Conservation (phyloP, 2,797 vertebrate genomes). For the Pogoniulus pusillus region DNA sequence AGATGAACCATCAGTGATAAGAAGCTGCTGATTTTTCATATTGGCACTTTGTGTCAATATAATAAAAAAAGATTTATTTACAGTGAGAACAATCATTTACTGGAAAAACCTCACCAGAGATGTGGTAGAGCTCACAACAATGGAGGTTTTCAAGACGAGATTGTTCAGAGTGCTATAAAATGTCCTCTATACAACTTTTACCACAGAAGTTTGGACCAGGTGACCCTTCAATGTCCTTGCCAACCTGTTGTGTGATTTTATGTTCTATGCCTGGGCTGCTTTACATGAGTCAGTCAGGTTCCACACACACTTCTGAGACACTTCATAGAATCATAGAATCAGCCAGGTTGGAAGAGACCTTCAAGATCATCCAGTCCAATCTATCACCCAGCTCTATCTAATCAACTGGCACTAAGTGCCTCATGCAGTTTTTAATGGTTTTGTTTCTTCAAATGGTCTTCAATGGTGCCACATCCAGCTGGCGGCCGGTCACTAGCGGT, state of each 20-base stretch:
- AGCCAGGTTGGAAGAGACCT: too few relatives aligned
- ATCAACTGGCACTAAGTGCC: too few relatives aligned
- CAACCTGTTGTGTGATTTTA: not conserved
- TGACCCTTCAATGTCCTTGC: not conserved
- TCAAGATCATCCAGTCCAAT: too few relatives aligned
- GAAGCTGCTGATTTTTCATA: too few relatives aligned
- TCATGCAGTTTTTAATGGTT: too few relatives aligned
- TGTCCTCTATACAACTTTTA: not conserved
- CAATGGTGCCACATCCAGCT: too few relatives aligned
- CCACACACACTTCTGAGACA: not conserved
- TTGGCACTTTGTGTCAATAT: not conserved
- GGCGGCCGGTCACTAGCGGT: too few relatives aligned
- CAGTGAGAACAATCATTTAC: not conserved
- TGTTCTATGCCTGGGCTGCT: not conserved
- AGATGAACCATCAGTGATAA: not conserved
- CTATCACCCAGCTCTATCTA: too few relatives aligned
- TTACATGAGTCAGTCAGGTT: not conserved
- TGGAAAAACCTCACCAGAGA: not conserved
- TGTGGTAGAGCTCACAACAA: not conserved
- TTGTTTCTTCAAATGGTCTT: too few relatives aligned
- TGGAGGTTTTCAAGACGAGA: not conserved
- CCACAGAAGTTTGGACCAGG: fast-evolving
- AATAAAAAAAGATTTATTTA: not conserved
- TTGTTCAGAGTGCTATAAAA: not conserved
- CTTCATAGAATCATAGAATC: too few relatives aligned